phyloP scores from a whole-genome alignment of 2,888 invertebrate species.

The Polyommatus icarus region DNA sequence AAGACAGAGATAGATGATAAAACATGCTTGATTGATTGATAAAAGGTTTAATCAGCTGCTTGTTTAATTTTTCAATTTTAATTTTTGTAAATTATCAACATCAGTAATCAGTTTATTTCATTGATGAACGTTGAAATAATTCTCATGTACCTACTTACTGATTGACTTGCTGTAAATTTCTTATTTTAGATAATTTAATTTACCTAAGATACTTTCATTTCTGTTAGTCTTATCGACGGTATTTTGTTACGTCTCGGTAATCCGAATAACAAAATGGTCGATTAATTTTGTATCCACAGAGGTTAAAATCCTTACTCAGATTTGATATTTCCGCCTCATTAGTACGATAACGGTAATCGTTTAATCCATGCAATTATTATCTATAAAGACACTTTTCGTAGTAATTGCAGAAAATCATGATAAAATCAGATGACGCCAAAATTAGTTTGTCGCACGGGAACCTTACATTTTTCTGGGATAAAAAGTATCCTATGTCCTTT shows the following conservation, averaged over 20 bases:
- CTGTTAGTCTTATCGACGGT: background rate
- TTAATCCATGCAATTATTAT: background rate
- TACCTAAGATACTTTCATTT: background rate
- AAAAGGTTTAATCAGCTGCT: background rate
- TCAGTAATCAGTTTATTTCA: too few relatives aligned
- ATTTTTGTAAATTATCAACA: too few relatives aligned
- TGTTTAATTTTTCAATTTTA: too few relatives aligned
- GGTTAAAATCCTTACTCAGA: constrained; percentile 10
- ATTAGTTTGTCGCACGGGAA: too few relatives aligned
- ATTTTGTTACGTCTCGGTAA: background rate
- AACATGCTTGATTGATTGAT: background rate
- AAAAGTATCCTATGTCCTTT: too few relatives aligned
- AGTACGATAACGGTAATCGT: constrained; percentile 14
- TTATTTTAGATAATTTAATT: too few relatives aligned
- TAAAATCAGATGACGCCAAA: too few relatives aligned
- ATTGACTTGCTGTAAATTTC: too few relatives aligned
- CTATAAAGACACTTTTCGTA: background rate
- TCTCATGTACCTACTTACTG: too few relatives aligned
- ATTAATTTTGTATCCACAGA: constrained; percentile 21
- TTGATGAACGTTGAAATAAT: too few relatives aligned
- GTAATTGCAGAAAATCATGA: background rate
- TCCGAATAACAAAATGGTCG: constrained; percentile 19
- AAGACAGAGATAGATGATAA: background rate
- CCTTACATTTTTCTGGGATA: too few relatives aligned
- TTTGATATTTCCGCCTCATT: constrained; percentile 27